phyloP scores from a whole-genome alignment of 30 jellyfish, hydroid and myxozoan genomes.

The Hydra vulgaris region DNA sequence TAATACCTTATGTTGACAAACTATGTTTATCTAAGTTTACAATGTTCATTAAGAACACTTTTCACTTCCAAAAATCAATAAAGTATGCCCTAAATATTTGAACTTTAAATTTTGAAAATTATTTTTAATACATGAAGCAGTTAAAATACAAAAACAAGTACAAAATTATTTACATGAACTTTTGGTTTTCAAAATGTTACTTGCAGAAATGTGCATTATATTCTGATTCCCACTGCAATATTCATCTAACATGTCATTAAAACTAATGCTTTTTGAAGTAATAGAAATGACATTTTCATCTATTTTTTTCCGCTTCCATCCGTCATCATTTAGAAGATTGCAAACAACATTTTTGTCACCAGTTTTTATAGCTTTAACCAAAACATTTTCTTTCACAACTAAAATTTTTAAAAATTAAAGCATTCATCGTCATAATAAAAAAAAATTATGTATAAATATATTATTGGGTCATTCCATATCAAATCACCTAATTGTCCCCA shows the following conservation, averaged over 20 bases:
- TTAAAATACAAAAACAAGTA: no score
- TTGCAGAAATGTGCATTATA: conserved; percentile 64
- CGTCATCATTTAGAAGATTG: neutral
- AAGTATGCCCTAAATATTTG: no score
- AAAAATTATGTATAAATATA: no score
- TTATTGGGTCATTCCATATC: no score
- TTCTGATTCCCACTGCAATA: conserved; percentile 74
- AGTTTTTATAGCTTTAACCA: conserved; percentile 31
- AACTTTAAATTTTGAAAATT: no score
- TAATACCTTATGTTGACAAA: no score
- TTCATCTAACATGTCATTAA: conserved; percentile 16
- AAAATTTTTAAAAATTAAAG: neutral
- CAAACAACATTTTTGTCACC: conserved; percentile 27
- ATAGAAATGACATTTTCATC: neutral
- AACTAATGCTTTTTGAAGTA: neutral
- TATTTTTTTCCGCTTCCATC: conserved; percentile 2
- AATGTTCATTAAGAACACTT: no score
- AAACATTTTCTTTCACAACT: conserved; percentile 35
- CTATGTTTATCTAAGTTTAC: no score
- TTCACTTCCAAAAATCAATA: no score
- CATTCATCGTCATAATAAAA: no score
- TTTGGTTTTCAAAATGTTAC: conserved; percentile 27
- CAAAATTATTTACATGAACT: neutral
- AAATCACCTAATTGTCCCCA: no score
- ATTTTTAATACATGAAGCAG: no score